Evolutionary conservation across 2,113 vertebrate species (phyloP).

Genomic region (Nothocercus nigrocapillus): DNA sequence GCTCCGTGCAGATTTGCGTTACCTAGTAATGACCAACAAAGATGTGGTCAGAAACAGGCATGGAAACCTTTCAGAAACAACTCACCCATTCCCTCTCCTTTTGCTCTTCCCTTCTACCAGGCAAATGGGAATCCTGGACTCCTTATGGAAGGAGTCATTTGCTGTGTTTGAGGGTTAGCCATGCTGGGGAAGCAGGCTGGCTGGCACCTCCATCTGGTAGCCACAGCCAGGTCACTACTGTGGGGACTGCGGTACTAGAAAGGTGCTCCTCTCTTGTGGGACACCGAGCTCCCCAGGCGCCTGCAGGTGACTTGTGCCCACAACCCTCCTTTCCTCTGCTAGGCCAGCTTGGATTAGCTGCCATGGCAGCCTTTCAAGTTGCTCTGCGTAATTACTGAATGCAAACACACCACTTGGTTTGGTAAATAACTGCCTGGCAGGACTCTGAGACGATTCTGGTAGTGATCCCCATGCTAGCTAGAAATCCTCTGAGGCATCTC

Average conservation of each 20-base stretch:
- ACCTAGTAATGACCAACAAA: neutral
- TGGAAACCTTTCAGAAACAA: neutral
- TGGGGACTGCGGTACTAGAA: neutral
- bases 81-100: neutral
- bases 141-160: neutral
- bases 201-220: neutral
- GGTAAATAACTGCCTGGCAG: conserved; percentile 43
- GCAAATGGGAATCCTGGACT: neutral
- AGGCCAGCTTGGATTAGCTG: conserved; percentile 27
- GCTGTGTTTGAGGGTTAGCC: neutral
- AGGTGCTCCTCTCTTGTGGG: neutral
- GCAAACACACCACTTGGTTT: conserved; percentile 15
- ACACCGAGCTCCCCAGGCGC: neutral
- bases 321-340: neutral
- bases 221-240: neutral
- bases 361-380: conserved; percentile 27
- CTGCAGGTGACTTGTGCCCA: neutral
- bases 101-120: neutral
- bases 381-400: neutral
- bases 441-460: neutral
- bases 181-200: neutral
- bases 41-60: neutral
- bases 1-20: neutral
- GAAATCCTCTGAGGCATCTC: neutral
- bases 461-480: neutral